Percentiles rank a stretch among this genome's conserved stretches.
These are phyloP conservation scores for Phoenicopterus ruber DNA, from an alignment of 2,113 vertebrate species.

Conservation along the genomic window DNA sequence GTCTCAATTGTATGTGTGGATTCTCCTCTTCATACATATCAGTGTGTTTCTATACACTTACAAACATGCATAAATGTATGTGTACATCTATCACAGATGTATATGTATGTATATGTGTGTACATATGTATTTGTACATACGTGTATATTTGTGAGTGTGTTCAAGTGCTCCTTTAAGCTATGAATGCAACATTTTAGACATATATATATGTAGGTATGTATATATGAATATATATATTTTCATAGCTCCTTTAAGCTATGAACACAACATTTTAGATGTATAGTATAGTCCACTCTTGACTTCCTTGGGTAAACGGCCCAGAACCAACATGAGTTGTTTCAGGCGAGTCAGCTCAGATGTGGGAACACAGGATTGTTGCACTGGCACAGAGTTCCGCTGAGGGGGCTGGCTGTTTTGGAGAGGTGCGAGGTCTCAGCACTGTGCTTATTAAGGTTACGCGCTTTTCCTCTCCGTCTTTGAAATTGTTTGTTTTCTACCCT, in stretches of 20 bases:
- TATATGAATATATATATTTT: not conserved
- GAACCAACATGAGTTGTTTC: not conserved
- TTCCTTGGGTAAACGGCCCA: too few species aligned
- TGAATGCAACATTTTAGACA: not conserved
- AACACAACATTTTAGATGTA: not conserved
- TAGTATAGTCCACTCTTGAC: not conserved
- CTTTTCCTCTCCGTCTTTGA: not conserved
- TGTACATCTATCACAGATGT: fast-evolving
- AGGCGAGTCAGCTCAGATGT: not conserved
- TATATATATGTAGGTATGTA: too few species aligned
- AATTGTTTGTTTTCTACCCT: not conserved
- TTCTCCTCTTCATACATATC: fast-evolving
- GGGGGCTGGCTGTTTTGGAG: too few species aligned
- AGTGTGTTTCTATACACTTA: too few species aligned
- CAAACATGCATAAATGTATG: too few species aligned
- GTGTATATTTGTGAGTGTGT: not conserved
- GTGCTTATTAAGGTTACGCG: not conserved
- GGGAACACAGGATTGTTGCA: not conserved
- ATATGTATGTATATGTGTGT: not conserved
- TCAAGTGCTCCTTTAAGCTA: not conserved
- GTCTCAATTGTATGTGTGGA: not conserved
- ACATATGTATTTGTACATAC: fast-evolving
- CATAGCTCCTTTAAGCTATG: not conserved
- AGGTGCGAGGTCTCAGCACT: too few species aligned
- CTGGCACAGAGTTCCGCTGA: too few species aligned